These are phyloP conservation scores for Bos indicus DNA, from an alignment of 2,113 vertebrate genomes.

Conservation along the genomic window DNA sequence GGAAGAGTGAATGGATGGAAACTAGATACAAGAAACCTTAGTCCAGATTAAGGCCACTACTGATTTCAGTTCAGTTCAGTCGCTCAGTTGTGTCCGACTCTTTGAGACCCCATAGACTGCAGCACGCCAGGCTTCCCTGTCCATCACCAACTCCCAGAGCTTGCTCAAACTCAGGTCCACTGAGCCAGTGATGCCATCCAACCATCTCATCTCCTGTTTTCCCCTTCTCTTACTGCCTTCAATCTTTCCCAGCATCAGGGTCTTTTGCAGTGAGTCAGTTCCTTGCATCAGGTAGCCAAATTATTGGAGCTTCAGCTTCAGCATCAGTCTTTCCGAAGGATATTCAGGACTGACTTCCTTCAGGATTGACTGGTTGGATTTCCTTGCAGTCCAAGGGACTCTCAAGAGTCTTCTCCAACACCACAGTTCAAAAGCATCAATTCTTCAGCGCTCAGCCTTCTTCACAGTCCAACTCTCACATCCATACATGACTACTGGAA, in stretches of 20 bases:
- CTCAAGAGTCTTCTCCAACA: not conserved
- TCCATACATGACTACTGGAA: not conserved
- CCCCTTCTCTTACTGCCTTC: not conserved
- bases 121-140: not conserved
- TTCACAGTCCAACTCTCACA: not conserved
- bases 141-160: not conserved
- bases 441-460: not conserved
- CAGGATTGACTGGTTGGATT: not conserved
- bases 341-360: not conserved
- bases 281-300: not conserved
- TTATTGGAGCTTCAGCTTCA: not conserved
- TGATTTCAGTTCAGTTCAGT: not conserved
- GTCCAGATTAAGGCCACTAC: not conserved
- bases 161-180: not conserved
- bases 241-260: not conserved
- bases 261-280: not conserved
- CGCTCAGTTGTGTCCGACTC: rapidly evolving
- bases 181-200: not conserved
- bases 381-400: not conserved
- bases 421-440: not conserved
- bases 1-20: not conserved
- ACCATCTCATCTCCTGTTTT: not conserved
- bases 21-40: not conserved
- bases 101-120: not conserved
- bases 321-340: not conserved